Base-by-base conservation (phyloP, 2,888 invertebrate genomes). In the Conops quadrifasciatus region DNA sequence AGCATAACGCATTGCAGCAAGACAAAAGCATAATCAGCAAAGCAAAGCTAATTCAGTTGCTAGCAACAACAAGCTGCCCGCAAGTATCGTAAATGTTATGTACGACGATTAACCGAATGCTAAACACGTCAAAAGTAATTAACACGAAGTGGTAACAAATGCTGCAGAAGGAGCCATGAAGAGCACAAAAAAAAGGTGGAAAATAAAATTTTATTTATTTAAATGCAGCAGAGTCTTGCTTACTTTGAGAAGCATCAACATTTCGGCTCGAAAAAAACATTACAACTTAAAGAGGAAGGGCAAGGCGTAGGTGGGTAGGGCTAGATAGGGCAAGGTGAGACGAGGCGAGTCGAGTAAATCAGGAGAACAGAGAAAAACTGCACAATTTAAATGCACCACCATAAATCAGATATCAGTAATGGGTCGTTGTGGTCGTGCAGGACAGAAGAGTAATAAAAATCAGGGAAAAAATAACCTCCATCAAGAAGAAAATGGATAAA, bases 91-190 rank as follows among this genome's bases (percentile, higher is more conserved):
- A 49, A 70, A 58, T 51, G 59, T 36, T 64, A 56, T 43, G 28
- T 51, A n/a, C 70, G 13, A 65, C 65, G 45, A 65, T 70, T 59
- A 70, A 64, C 60, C 60, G 60, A 45, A 70, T 70, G 70, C 65
- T 59, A 51, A 65, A 70, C 70, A 66, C 70, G 70, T 70, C 70
- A 58, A 70, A 59, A 65, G 59, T 65, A 65, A 65, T 65, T 67
- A 67, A 67, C 67, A 67, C 59, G 59, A 67, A 67, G 47, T 30
- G 49, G 30, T 53, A 65, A 65, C 53, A 65, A 65, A 51, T 51
- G 53, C 53, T 24, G 19, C 15, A 15, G 47, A 21, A 47, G n/a
- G 7, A 13, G 47, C 63, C 45, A 9, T 13, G 21, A 2, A 19
- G 43, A 60, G 36, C 30, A 60, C 16, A 28, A 59, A n/a, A 19